These are phyloP conservation scores for Polydrusus pterygomalis DNA, from an alignment of 2,888 invertebrate species.

Conservation along the genomic window DNA sequence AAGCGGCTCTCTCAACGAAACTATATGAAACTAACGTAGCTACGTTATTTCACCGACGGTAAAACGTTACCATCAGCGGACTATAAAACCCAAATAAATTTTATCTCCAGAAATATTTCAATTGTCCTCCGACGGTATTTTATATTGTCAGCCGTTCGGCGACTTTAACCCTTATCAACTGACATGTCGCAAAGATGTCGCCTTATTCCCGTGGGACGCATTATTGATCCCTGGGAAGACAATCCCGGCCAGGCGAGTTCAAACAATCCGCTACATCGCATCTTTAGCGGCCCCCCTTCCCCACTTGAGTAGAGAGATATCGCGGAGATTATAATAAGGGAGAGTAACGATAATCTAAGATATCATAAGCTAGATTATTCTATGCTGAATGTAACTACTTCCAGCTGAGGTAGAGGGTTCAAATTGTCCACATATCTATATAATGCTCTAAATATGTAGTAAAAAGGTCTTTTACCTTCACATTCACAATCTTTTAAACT, in stretches of 20 bases:
- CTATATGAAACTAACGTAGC: too few relatives aligned
- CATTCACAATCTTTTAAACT: too few relatives aligned
- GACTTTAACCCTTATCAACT: constrained; percentile 74
- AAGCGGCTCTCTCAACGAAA: too few relatives aligned
- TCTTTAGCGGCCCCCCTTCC: constrained; percentile 44
- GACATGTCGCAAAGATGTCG: constrained; percentile 67
- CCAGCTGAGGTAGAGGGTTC: too few relatives aligned
- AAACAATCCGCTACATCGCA: constrained; percentile 57
- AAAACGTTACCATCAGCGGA: background rate
- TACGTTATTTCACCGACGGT: background rate
- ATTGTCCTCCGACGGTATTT: constrained; percentile 54
- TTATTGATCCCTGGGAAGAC: constrained; percentile 64
- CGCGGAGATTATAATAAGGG: background rate
- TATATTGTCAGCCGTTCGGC: constrained; percentile 54
- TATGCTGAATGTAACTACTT: too few relatives aligned
- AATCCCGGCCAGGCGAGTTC: constrained; percentile 58
- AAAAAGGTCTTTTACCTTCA: too few relatives aligned
- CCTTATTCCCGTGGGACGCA: constrained; percentile 63
- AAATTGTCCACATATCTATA: too few relatives aligned
- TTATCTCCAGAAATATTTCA: constrained; percentile 33
- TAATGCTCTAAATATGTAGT: too few relatives aligned
- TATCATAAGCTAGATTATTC: too few relatives aligned
- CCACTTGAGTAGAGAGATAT: constrained; percentile 37
- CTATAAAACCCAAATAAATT: constrained; percentile 20
- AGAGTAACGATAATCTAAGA: background rate